A percentile compares a stretch with the other conserved stretches of the same genome.
Conservation (phyloP, 2,113 vertebrate species). For the Scomber colias region DNA sequence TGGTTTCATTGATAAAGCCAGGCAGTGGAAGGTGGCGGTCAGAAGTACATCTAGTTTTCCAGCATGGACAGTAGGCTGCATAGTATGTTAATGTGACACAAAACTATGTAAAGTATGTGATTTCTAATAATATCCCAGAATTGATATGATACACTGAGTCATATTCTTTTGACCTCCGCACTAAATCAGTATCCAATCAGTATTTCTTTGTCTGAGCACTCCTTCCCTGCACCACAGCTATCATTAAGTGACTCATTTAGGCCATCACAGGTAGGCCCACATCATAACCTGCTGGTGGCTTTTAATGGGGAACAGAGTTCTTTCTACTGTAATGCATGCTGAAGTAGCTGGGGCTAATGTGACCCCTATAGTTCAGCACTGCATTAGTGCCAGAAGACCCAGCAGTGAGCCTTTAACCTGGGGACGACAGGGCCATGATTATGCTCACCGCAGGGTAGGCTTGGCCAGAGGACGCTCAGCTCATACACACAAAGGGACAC, state of each 20-base stretch:
- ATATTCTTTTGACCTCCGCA: slow-evolving; percentile 62
- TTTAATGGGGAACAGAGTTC: slow-evolving; percentile 71
- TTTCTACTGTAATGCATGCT: slow-evolving; percentile 70
- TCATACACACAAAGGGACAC: slow-evolving; percentile 56
- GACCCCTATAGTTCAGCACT: slow-evolving; percentile 78
- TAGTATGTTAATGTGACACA: slow-evolving; percentile 49
- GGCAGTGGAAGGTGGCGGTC: background rate
- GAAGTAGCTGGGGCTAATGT: slow-evolving; percentile 71
- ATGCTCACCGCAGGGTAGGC: slow-evolving; percentile 74
- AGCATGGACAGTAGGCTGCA: background rate
- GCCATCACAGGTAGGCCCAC: slow-evolving; percentile 74
- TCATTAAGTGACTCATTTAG: slow-evolving; percentile 82
- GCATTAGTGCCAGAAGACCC: slow-evolving; percentile 79
- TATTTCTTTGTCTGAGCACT: slow-evolving; percentile 78
- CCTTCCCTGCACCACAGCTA: slow-evolving; percentile 65
- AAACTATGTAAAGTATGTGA: slow-evolving; percentile 62
- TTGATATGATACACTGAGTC: slow-evolving; percentile 75
- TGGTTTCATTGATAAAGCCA: background rate
- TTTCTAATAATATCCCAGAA: slow-evolving; percentile 60
- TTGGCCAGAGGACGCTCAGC: slow-evolving; percentile 60
- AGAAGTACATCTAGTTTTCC: slow-evolving; percentile 31
- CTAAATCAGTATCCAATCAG: slow-evolving; percentile 80
- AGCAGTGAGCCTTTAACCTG: slow-evolving; percentile 81
- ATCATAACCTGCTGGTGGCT: slow-evolving; percentile 69
- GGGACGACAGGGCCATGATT: slow-evolving; percentile 79